These are phyloP conservation scores for Neosilurus hyrtlii DNA, from an alignment of 2,797 vertebrate species.

Conservation along the genomic window DNA sequence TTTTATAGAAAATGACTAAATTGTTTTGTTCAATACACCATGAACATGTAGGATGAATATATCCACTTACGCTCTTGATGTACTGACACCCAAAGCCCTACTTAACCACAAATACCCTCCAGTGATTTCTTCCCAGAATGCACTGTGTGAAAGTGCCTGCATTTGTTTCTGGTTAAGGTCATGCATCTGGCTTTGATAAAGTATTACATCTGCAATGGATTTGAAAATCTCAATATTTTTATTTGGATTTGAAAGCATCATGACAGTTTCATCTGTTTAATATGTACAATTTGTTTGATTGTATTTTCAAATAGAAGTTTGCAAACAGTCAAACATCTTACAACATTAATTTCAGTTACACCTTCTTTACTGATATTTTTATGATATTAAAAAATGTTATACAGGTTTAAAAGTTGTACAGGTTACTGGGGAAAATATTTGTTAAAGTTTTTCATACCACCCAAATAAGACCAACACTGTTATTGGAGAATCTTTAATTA, in stretches of 20 bases:
- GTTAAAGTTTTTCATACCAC: background rate
- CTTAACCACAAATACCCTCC: background rate
- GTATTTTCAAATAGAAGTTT: background rate
- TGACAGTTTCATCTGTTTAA: background rate
- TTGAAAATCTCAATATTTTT: background rate
- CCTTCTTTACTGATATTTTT: background rate
- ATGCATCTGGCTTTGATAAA: conserved; percentile 4
- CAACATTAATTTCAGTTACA: background rate
- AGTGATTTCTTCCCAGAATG: background rate
- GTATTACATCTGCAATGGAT: background rate
- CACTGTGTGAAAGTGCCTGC: background rate
- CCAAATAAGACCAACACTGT: background rate
- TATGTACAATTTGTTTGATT: background rate
- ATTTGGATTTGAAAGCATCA: background rate
- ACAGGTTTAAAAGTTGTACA: background rate
- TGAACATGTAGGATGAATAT: background rate
- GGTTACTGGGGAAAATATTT: background rate
- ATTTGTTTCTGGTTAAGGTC: background rate
- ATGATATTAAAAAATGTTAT: no score
- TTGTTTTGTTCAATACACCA: background rate
- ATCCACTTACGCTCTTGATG: background rate
- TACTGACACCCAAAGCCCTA: background rate
- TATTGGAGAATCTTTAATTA: background rate
- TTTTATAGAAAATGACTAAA: no score
- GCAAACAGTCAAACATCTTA: background rate